Evolutionary conservation across 2,888 invertebrate species (phyloP).

Genomic region (Protodeltote pygarga): DNA sequence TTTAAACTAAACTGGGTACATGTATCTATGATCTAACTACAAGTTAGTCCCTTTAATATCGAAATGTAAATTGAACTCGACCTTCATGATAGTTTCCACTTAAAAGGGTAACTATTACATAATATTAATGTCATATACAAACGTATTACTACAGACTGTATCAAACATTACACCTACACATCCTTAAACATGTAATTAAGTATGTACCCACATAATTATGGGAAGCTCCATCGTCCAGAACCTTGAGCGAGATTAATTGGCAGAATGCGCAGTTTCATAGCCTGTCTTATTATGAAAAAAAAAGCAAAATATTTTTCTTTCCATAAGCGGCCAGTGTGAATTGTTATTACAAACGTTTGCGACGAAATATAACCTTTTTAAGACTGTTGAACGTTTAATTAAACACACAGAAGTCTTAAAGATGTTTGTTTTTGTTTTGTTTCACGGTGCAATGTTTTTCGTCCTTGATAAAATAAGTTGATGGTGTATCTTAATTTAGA

Average conservation of each 20-base stretch:
- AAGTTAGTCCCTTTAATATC: no score
- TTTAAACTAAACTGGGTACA: no score
- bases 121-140: no score
- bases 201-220: slow-evolving; percentile 10
- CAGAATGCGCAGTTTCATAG: slow-evolving; percentile 28
- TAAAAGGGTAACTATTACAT: no score
- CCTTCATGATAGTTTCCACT: no score
- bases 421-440: slow-evolving; percentile 14
- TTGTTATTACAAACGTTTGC: slow-evolving; percentile 30
- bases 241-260: slow-evolving; percentile 50
- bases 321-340: slow-evolving; percentile 43
- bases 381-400: slow-evolving; percentile 16
- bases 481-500: no score
- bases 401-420: no score
- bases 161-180: no score
- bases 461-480: background rate
- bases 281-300: slow-evolving; percentile 45
- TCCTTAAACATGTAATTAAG: no score
- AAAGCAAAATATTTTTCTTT: slow-evolving; percentile 15
- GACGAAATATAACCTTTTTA: slow-evolving; percentile 14
- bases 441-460: background rate
- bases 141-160: no score
- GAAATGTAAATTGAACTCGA: no score
- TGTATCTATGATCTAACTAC: no score
- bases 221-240: slow-evolving; percentile 10